Evolutionary conservation across 1,140 invertebrate species (phyloP), one percentile per base, ranked within the genome.

Genomic region (Xylocopa sonorina): DNA sequence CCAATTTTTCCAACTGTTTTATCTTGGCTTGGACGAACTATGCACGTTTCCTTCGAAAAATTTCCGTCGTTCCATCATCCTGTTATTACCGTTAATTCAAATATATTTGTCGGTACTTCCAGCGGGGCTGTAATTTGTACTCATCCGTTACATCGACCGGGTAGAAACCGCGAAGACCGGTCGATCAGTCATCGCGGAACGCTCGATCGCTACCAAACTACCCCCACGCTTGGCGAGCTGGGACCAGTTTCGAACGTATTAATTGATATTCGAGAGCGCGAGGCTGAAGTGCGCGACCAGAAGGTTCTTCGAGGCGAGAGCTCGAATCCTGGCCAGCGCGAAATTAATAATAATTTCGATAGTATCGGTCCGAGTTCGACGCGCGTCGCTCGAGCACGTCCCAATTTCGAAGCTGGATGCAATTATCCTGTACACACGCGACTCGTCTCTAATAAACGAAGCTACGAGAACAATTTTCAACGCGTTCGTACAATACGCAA

Each of bases 231-330:
- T n/a, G n/a, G 18, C 24, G 6, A 46, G 27, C 12, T 14, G 32
- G 2, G 4, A n/a, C 43, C 32, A n/a, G 43, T 38, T 32, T 9
- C 48, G 32, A 69, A 69, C 24, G 21, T 38, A 53, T 69, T 69
- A 55, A 69, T 69, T 51, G 66, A 69, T 48, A 53, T 38, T 69
- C 50, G 48, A 53, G 48, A 18, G 66, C n/a, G n/a, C n/a, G 32
- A 32, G 32, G 21, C 18, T 21, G 29, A 16, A 63, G 64, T 34
- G 5, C 2, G 5, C 6, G 16, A 34, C 58, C 58, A 21, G 3
- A 14, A n/a, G n/a, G 24, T 43, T 43, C 62, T 63, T 21, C 6
- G 38, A 69, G 67, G 18, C 67, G 46, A 34, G 48, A 34, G 18
- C 32, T 32, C 6, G 48, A 50, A 38, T 24, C 32, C 24, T 0